phyloP scores from a whole-genome alignment of 2,113 vertebrate genomes.

The Meleagris gallopavo region DNA sequence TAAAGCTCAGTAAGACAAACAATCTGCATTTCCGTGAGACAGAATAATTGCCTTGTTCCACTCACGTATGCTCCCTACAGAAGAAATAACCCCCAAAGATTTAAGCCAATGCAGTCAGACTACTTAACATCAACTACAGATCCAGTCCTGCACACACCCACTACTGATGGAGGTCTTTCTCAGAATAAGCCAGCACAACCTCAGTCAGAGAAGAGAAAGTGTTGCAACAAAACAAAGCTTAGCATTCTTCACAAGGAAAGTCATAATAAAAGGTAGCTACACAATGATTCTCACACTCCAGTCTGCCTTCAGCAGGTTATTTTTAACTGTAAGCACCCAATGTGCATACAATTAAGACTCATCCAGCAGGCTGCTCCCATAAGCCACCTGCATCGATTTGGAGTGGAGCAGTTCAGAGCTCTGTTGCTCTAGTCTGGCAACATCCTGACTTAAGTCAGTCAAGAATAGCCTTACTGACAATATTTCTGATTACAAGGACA shows the following conservation, averaged over 20 bases:
- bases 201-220: background rate
- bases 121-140: background rate
- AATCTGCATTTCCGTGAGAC: background rate
- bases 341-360: accelerated
- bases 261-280: background rate
- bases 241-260: background rate
- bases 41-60: background rate
- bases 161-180: background rate
- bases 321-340: background rate
- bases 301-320: background rate
- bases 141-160: background rate
- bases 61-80: background rate
- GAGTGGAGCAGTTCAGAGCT: background rate
- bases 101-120: background rate
- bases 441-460: background rate
- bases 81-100: background rate
- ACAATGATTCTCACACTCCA: background rate
- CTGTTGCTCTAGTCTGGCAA: background rate
- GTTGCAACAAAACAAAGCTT: background rate
- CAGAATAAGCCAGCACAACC: background rate
- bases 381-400: background rate
- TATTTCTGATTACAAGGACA: background rate
- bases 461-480: background rate
- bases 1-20: background rate
- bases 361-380: background rate